phyloP scores from a whole-genome alignment of 2,888 invertebrate genomes.

The Tetragonula carbonaria region DNA sequence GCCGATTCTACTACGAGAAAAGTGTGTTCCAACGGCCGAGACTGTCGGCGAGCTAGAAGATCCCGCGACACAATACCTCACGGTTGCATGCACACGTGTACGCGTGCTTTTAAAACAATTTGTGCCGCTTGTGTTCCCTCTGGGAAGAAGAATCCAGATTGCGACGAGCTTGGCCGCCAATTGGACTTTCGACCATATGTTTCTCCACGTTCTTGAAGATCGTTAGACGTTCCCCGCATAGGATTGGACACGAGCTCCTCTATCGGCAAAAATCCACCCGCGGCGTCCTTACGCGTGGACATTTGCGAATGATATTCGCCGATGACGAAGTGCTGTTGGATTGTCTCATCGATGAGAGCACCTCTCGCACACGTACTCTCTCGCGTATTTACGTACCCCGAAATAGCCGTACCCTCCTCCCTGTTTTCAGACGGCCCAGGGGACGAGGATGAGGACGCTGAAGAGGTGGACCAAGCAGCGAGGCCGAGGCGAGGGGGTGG shows the following conservation, averaged over 20 bases:
- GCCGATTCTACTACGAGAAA: neutral
- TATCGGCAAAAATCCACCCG: constrained; percentile 20
- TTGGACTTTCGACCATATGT: neutral
- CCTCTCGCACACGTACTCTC: constrained; percentile 56
- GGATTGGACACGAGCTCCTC: neutral
- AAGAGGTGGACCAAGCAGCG: constrained; percentile 57
- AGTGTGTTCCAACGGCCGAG: neutral
- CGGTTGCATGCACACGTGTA: neutral
- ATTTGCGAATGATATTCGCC: constrained; percentile 45
- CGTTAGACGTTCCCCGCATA: neutral
- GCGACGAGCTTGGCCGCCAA: constrained; percentile 19
- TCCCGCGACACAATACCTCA: constrained; percentile 14
- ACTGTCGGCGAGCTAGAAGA: neutral
- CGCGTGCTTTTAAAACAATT: constrained; percentile 19
- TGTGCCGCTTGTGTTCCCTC: constrained; percentile 33
- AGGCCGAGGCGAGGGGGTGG: constrained; percentile 54
- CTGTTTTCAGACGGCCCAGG: constrained; percentile 47
- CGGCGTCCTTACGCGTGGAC: neutral
- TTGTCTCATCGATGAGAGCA: constrained; percentile 47
- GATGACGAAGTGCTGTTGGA: constrained; percentile 54
- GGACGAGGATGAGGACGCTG: constrained; percentile 46
- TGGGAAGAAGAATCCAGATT: constrained; percentile 9
- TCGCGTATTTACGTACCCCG: constrained; percentile 72
- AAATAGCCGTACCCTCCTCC: constrained; percentile 70
- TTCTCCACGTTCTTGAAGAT: constrained; percentile 3